Percentiles rank a stretch among this genome's conserved stretches.
Evolutionary conservation across 2,797 vertebrate genomes (phyloP).

Genomic region (Chanos chanos): DNA sequence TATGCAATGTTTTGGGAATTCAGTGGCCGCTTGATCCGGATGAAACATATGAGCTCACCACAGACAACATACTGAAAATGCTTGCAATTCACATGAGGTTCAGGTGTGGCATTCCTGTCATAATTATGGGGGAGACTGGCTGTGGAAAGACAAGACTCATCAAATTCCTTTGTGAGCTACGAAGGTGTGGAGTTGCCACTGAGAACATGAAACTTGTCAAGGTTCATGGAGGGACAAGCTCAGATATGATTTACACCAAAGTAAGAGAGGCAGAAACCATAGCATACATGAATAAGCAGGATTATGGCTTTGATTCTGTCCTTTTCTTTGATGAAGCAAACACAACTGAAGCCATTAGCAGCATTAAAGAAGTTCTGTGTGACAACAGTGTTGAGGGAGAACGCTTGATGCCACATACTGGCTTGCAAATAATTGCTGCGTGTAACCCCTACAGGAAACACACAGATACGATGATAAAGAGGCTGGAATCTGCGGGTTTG

Average conservation of each 20-base stretch:
- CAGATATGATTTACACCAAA: conserved; percentile 79
- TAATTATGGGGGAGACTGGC: conserved; percentile 97
- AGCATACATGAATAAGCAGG: conserved; percentile 70
- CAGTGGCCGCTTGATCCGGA: conserved; percentile 85
- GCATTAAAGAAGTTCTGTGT: conserved; percentile 94
- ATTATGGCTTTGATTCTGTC: conserved; percentile 79
- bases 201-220: conserved; percentile 93
- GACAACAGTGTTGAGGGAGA: conserved; percentile 80
- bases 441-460: conserved; percentile 97
- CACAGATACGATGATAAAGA: conserved; percentile 82
- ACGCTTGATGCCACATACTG: conserved; percentile 60
- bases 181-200: conserved; percentile 57
- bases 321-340: conserved; percentile 97
- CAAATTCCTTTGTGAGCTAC: conserved; percentile 85
- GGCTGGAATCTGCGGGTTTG: conserved; percentile 87
- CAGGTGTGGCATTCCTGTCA: conserved; percentile 91
- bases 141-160: conserved; percentile 95
- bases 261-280: conserved; percentile 78
- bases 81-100: conserved; percentile 96
- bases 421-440: conserved; percentile 87
- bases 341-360: conserved; percentile 89
- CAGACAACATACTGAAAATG: conserved; percentile 91
- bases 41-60: conserved; percentile 91
- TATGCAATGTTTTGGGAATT: conserved; percentile 86
- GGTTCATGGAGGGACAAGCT: conserved; percentile 91